Base-by-base conservation (phyloP, 1,140 invertebrate genomes). In the Drosophila ananassae region DNA sequence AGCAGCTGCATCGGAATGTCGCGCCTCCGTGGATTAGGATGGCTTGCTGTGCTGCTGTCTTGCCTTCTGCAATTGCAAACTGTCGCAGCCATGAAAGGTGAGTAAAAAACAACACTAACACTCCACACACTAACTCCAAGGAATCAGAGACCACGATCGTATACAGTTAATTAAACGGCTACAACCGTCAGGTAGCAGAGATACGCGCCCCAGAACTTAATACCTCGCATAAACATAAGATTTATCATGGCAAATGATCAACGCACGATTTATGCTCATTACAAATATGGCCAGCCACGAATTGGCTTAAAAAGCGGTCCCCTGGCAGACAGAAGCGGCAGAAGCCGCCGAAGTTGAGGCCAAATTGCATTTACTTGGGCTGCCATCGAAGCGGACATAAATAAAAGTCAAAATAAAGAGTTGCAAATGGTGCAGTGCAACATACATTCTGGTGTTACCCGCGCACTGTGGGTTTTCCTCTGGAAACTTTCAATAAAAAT, bases 221-320 rank as follows among this genome's bases (percentile, higher is more conserved):
- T 89, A 83, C 83, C 54, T 32, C 56, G 68, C 81, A 87, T 87
- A 87, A 87, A 89, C 83, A 77, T 81, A 56, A 77, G 84, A 89
- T 89, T 89, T 89, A 89, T 89, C 83, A 87, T 89, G 79, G 76
- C 83, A 89, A 89, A 89, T 83, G 84, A 89, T 89, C 84, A 89
- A 89, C 83, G 83, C 83, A 89, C 83, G 83, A 89, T 89, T 83
- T 89, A 89, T 83, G 84, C 84, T 87, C 83, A 87, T 89, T 89
- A 89, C 83, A 89, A 87, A 87, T 87, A 89, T 89, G 83, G 83
- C 79, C 83, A 79, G 62, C 63, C 83, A 87, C 83, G 83, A 89
- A 83, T 83, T 89, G 84, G 75, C 66, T 21, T 13, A 58, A 56
- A 53, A 63, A 28, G 61, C 67, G 41, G 76, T 64, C 67, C 77